Evolutionary conservation across 2,888 invertebrate species (phyloP), one percentile per base, ranked within the genome.

Genomic region (Lepidochrysops patricia): DNA sequence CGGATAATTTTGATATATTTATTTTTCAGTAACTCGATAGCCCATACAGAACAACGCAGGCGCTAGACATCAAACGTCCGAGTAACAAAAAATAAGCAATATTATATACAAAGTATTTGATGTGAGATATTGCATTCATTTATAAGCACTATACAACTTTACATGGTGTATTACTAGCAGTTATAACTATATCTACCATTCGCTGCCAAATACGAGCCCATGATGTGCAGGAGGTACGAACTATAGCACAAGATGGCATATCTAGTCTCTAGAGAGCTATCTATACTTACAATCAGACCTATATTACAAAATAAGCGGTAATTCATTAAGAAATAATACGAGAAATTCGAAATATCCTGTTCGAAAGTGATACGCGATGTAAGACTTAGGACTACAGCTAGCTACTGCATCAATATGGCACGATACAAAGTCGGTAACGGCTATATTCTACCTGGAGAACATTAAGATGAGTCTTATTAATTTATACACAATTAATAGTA

Each of bases 61-160:
- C 87, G 74, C 82, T 80, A 68, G 60, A 63, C 69, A 82, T 82
- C 43, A 23, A 84, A 84, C 82, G 80, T 85, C 83, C 72, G 73
- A 83, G 79, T 79, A 82, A 82, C 77, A 79, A 77, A 79, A 69
- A 77, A 79, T 73, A 77, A 82, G 79, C 76, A 79, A 72, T 79
- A 68, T 74, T 84, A 84, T 87, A 75, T 87, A 87, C 84, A 86
- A 74, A 80, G 76, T 77, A 72, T 74, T 74, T 73, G 72, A 68
- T 68, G 73, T 68, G 74, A 75, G 76, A 75, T 70, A 57, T 70
- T 70, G 70, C 69, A 69, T 73, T 75, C 80, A 82, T 79, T 80
- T 81, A 81, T 81, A 82, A 85, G 85, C 83, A 80, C 80, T 88
- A 83, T 85, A 87, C 85, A 86, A 79, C 76, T 84, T 81, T 83